Base-by-base conservation (phyloP, 1,140 invertebrate genomes). In the Papilio xuthus region DNA sequence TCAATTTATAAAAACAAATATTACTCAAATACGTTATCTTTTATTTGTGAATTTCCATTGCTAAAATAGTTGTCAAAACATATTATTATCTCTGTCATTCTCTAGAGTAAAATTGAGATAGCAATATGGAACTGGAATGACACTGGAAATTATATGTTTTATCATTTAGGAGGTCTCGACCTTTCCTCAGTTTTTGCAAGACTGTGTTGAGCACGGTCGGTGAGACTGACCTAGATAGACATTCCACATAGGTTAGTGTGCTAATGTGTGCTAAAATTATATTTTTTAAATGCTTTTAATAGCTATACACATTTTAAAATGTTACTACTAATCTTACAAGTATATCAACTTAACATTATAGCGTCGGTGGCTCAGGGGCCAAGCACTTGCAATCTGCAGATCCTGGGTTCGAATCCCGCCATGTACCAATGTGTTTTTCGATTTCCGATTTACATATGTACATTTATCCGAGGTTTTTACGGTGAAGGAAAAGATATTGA, bases 181-280 rank as follows among this genome's bases (percentile, higher is more conserved):
- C 60, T 67, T 67, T 67, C 60, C 60, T 28, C 12, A 28, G 7
- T 56, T 53, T 53, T 53, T 56, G 20, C 2, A 56, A 56, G 53
- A 20, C 53, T 56, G 23, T 56, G 53, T 56, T 56, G 53, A 20
- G n/a, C 53, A 53, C 50, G 50, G 53, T 56, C 53, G 20, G 26
- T 28, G 26, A 67, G 60, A 32, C 13, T 67, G 60, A 67, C 60
- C 60, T 28, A 67, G 60, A 67, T 67, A 60, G 20, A 23, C 23
- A 60, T 60, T 26, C 56, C 4, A 15, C 60, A 15, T 67, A 67
- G 60, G 26, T 28, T 67, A 67, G 12, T 28, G 60, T 67, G 60
- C 26, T 67, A 32, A 67, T 67, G 60, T 67, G 26, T 15, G 6
- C 13, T 1, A 67, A 32, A 67, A 63, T 50, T 50, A 6, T 67